A percentile compares a stretch with the other conserved stretches of the same genome.
phyloP scores from a whole-genome alignment of 1,140 invertebrate genomes.

The Hyles vespertilio region DNA sequence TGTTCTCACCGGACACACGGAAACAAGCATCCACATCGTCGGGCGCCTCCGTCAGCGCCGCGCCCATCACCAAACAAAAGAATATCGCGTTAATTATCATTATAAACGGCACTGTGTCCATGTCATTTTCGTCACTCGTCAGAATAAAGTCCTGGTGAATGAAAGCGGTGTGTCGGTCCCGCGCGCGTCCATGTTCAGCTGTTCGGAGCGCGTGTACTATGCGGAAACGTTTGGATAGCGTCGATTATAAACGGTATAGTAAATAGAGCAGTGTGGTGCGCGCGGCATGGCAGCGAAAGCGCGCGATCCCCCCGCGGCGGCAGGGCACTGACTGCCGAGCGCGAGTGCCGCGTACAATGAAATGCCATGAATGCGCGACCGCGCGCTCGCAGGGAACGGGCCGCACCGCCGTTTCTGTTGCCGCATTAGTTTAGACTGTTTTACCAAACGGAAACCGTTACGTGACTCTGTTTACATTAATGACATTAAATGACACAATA shows the following conservation, averaged over 20 bases:
- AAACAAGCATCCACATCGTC: constrained; percentile 69
- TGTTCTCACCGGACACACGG: constrained; percentile 78
- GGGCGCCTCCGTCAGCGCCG: constrained; percentile 66
- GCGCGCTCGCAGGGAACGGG: constrained; percentile 37
- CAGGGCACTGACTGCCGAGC: constrained; percentile 49
- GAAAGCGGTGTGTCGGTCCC: constrained; percentile 44
- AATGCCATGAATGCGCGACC: constrained; percentile 63
- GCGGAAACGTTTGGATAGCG: constrained; percentile 46
- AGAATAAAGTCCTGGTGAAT: constrained; percentile 51
- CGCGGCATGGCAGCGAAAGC: constrained; percentile 26
- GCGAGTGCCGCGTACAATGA: constrained; percentile 41
- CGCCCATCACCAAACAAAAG: constrained; percentile 72
- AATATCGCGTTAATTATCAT: constrained; percentile 70
- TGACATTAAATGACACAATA: constrained; percentile 4
- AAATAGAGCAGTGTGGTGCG: constrained; percentile 41
- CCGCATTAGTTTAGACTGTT: constrained; percentile 62
- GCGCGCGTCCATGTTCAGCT: constrained; percentile 53
- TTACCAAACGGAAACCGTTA: constrained; percentile 63
- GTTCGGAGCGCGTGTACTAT: constrained; percentile 37
- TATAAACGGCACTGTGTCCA: constrained; percentile 67
- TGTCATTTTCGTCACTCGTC: constrained; percentile 67
- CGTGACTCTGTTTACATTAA: constrained; percentile 48
- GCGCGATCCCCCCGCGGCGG: constrained; percentile 58
- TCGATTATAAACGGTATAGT: constrained; percentile 44
- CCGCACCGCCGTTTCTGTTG: constrained; percentile 59